phyloP scores from a whole-genome alignment of 2,888 invertebrate genomes.

The Pandemis corylana region DNA sequence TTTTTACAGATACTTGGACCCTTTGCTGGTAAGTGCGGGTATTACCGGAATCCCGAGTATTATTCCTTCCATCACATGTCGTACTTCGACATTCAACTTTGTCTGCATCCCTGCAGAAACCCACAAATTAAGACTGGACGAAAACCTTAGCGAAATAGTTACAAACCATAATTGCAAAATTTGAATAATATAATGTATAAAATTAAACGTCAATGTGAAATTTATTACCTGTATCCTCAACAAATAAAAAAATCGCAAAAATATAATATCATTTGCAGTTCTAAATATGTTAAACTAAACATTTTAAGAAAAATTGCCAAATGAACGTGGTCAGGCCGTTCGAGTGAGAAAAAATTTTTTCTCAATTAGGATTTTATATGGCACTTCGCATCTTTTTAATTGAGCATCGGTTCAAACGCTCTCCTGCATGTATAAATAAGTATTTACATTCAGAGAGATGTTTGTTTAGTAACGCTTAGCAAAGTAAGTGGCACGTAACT shows the following conservation, averaged over 20 bases:
- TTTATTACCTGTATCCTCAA: not conserved
- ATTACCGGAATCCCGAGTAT: constrained; percentile 72
- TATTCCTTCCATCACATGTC: constrained; percentile 73
- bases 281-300: not conserved
- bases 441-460: no score
- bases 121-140: constrained; percentile 53
- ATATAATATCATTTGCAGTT: not conserved
- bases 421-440: not conserved
- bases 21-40: constrained; percentile 57
- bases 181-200: not conserved
- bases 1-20: constrained; percentile 62
- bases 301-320: not conserved
- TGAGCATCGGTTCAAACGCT: not conserved
- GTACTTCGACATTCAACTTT: constrained; percentile 65
- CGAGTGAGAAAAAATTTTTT: not conserved
- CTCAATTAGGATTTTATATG: not conserved
- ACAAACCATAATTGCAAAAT: not conserved
- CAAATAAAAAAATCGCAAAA: not conserved
- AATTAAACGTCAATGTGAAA: not conserved
- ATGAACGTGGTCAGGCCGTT: not conserved
- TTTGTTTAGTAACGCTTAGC: not conserved
- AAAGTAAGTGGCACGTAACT: not conserved
- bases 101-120: constrained; percentile 54
- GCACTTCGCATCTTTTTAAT: not conserved
- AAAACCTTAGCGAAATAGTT: constrained; percentile 41